Base-by-base conservation (phyloP, 2,797 vertebrate species). In the Sciurus vulgaris region DNA sequence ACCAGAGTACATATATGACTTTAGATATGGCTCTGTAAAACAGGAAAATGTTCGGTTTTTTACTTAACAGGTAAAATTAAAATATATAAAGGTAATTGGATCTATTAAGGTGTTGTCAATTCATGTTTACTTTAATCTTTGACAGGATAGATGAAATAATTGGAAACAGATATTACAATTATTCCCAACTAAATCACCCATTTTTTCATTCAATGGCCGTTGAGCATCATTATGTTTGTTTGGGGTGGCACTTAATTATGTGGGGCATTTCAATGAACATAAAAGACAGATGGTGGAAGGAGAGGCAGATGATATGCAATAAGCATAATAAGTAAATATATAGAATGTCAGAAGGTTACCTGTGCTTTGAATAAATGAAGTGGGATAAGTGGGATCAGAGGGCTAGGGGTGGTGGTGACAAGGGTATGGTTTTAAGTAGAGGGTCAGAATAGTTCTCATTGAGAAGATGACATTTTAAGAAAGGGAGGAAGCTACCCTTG, bases 81-180 rank as follows among this genome's bases (percentile, higher is more conserved):
- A 93, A 81, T 77, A 30, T 51, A 54, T 38, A 86, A 78, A 54
- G 35, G 56, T 85, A 79, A 35, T 49, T 84, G 11, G 0, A 74
- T 87, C 30, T 86, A 1, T 78, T 82, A 85, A 47, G 54, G 35
- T 63, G 26, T 6, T 72, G 5, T 70, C 59, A 76, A 61, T 49
- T 86, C 85, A 30, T 41, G 69, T 83, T 33, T 94, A 67, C 24
- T 87, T 93, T 95, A 38, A 78, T 17, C 26, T 91, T 92, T 82
- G 54, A 88, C 13, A 89, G 72, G 14, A 28, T 89, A 86, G 28
- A 59, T 63, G 28, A 77, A 33, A 51, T 65, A 67, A 54, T 30
- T 65, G 38, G 30, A 86, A 93, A 35, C 22, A 78, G 20, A 79
- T 86, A 72, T 28, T 74, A 47, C 6, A 77, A 5, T 76, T 11